Evolutionary conservation across 1,140 invertebrate species (phyloP).

Genomic region (Plectrocnemia conspersa): DNA sequence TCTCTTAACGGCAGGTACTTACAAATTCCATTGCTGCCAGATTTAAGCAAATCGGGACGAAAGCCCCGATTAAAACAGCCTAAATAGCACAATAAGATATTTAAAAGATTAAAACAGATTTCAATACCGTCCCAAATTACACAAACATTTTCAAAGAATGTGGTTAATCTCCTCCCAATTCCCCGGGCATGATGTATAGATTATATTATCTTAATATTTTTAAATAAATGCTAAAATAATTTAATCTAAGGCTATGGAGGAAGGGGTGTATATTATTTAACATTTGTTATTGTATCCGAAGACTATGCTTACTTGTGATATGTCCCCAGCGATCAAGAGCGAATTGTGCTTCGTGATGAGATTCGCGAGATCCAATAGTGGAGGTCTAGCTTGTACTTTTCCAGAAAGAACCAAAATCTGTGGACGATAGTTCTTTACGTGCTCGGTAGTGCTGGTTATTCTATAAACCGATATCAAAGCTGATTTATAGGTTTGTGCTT

Average conservation of each 20-base stretch:
- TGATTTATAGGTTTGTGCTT: conserved; percentile 92
- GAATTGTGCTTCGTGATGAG: conserved; percentile 90
- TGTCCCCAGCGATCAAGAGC: conserved; percentile 84
- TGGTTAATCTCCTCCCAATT: no score
- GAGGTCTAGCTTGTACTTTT: conserved; percentile 71
- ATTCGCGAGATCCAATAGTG: conserved; percentile 85
- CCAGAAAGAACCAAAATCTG: conserved; percentile 85
- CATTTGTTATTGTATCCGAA: no score
- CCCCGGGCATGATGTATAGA: no score
- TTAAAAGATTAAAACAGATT: no score
- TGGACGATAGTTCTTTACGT: conserved; percentile 96
- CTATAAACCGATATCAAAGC: conserved; percentile 79
- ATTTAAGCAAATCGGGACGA: no score
- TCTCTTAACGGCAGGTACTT: no score
- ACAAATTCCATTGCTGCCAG: no score
- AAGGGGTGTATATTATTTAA: not conserved
- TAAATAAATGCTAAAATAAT: not conserved
- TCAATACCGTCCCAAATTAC: no score
- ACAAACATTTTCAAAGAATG: no score
- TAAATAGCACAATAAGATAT: no score
- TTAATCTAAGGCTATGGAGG: not conserved
- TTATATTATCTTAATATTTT: not conserved
- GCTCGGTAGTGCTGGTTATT: conserved; percentile 79
- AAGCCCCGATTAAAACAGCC: no score
- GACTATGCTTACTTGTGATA: conserved; percentile 69